Base-by-base conservation (phyloP, 2,888 invertebrate genomes). In the Elmis aenea region DNA sequence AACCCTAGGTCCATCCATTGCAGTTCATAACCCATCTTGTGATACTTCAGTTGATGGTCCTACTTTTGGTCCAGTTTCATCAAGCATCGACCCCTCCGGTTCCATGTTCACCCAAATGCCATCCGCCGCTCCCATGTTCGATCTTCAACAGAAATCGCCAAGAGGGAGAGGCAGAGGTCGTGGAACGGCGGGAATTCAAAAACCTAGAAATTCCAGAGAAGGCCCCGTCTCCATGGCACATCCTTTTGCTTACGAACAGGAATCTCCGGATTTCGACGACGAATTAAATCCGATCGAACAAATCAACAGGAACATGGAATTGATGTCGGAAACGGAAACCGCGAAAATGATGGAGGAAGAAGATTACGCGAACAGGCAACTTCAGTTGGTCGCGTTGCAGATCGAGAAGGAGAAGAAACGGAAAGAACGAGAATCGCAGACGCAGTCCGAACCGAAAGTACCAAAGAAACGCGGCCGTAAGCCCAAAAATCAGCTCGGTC, bases 311-410 rank as follows among this genome's bases (percentile, higher is more conserved):
- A 61, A 57, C 41, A 41, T 62, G 0, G 73, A 74, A 14, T 69
- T 70, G 42, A 69, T 73, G 67, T 70, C 70, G 34, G 61, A 60
- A 31, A 58, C 60, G 32, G 61, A 64, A 43, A 58, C 61, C 48
- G 61, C 60, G 21, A 56, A 58, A n/a, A 74, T 78, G 75, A 76
- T 78, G 63, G 77, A 77, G 46, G 76, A 76, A 27, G 78, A 79
- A 52, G 77, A 77, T 42, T 75, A 73, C 25, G 75, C 75, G 0
- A 72, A 74, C 16, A 70, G 73, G 9, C 75, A 74, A 49, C 54
- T 74, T 3, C 71, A 74, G 41, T 44, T 73, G 13, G 70, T 71
- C 1, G 71, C 71, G 1, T 50, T 49, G 3, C 57, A 75, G 69
- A 55, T 69, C 23, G 75, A 75, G 54, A 69, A 72, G 30, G 75